phyloP scores from a whole-genome alignment of 2,797 vertebrate genomes.

The Liparis tanakae region DNA sequence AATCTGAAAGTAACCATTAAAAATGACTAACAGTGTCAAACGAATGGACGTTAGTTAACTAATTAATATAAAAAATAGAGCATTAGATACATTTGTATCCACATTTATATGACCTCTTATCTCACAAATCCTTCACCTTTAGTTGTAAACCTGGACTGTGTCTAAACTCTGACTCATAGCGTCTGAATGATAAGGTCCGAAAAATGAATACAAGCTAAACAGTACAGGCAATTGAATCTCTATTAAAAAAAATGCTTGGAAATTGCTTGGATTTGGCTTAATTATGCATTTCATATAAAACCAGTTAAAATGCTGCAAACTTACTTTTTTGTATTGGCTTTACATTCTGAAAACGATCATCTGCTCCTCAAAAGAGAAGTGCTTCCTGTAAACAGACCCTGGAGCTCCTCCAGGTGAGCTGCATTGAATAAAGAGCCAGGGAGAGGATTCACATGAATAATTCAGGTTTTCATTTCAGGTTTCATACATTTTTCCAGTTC shows the following conservation, averaged over 20 bases:
- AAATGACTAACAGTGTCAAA: neutral
- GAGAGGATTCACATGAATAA: slow-evolving; percentile 24
- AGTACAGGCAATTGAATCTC: neutral
- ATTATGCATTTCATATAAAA: neutral
- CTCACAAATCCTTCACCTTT: slow-evolving; percentile 2
- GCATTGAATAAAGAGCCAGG: slow-evolving; percentile 16
- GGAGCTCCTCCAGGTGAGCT: slow-evolving; percentile 7
- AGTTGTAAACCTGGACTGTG: slow-evolving; percentile 7
- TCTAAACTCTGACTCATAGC: slow-evolving; percentile 19
- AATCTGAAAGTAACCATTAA: neutral
- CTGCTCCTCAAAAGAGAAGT: slow-evolving; percentile 4
- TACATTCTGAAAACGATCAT: slow-evolving; percentile 14
- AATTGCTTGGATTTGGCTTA: neutral
- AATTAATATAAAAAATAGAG: neutral
- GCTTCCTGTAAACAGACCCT: slow-evolving; percentile 8
- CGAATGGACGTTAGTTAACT: neutral
- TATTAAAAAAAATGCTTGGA: neutral
- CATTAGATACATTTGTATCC: neutral
- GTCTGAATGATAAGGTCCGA: slow-evolving; percentile 27
- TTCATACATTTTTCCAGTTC: no score
- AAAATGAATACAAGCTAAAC: slow-evolving; percentile 17
- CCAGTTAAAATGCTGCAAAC: slow-evolving; percentile 7
- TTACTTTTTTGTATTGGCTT: neutral
- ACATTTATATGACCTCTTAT: neutral
- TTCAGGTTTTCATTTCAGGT: no score